Percentiles rank a stretch among this genome's conserved stretches.
Evolutionary conservation across 2,888 invertebrate genomes (phyloP).

Genomic region (Nebria salina): DNA sequence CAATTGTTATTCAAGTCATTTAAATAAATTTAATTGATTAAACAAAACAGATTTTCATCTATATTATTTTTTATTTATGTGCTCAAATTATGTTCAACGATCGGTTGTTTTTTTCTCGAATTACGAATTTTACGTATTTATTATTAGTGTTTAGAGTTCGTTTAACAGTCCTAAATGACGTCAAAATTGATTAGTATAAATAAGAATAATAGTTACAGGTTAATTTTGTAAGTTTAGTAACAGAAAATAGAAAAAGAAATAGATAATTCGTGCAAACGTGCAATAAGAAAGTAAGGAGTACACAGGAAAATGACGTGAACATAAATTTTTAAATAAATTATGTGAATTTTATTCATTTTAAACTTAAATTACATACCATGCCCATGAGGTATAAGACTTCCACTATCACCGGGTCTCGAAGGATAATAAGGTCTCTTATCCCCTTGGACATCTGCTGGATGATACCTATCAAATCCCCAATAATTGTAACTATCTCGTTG

Average conservation of each 20-base stretch:
- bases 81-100: too few relatives aligned
- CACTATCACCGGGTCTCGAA: constrained; percentile 27
- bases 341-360: not conserved
- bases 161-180: too few relatives aligned
- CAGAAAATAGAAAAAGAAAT: not conserved
- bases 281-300: not conserved
- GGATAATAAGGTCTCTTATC: constrained; percentile 20
- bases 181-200: too few relatives aligned
- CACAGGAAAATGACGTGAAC: not conserved
- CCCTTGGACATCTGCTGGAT: not conserved
- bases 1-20: too few relatives aligned
- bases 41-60: too few relatives aligned
- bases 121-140: too few relatives aligned
- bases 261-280: not conserved
- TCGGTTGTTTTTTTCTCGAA: too few relatives aligned
- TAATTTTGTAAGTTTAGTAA: too few relatives aligned
- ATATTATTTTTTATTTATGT: too few relatives aligned
- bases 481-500: constrained; percentile 53
- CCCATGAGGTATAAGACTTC: constrained; percentile 6
- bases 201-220: too few relatives aligned
- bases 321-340: not conserved
- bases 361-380: constrained; percentile 4
- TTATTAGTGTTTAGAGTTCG: too few relatives aligned
- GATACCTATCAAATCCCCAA: constrained; percentile 53
- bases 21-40: too few relatives aligned